Base-by-base conservation (phyloP, 2,113 vertebrate genomes). In the Tautogolabrus adspersus region DNA sequence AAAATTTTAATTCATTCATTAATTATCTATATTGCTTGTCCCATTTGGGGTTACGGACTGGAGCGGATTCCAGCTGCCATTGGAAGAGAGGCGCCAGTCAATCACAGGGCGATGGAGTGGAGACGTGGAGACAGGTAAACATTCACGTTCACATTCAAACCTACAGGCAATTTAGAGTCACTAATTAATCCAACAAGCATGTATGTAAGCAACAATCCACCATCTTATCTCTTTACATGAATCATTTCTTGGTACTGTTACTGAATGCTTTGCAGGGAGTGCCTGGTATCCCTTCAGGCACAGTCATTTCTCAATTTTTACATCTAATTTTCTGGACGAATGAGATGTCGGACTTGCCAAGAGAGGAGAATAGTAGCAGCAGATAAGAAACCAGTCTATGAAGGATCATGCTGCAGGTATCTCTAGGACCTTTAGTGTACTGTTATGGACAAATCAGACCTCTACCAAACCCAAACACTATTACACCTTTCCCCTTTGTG, bases 281-380 rank as follows among this genome's bases (percentile, higher is more conserved):
- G 55, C 73, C 58, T 38, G 19, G 47, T 49, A 74, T 72, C 73
- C 82, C 87, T 60, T 57, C 69, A 84, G 88, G 85, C 79, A 61
- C 42, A 63, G 84, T 83, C 10, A 85, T 90, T 91, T 84, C 75
- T 89, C 85, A 88, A 42, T 85, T 90, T 90, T 89, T 87, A 88
- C 84, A 88, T 85, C 79, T 80, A 88, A 90, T 91, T 88, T 90
- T 34, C 69, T 73, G 66, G 83, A 91, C 75, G 55, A 82, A 89
- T 88, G 88, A 81, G 70, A 88, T 75, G 86, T 84, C 75, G 15
- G 13, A 81, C 47, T 11, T 26, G 66, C 71, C 44, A 6, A 62
- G 64, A 77, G 65, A 82, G 66, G 51, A 73, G 75, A 77, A 57
- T 60, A 71, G 54, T 86, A 65, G 79, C 75, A 46, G 63, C 55